Conservation (phyloP, 2,888 invertebrate genomes). For the Cataglyphis livida region DNA sequence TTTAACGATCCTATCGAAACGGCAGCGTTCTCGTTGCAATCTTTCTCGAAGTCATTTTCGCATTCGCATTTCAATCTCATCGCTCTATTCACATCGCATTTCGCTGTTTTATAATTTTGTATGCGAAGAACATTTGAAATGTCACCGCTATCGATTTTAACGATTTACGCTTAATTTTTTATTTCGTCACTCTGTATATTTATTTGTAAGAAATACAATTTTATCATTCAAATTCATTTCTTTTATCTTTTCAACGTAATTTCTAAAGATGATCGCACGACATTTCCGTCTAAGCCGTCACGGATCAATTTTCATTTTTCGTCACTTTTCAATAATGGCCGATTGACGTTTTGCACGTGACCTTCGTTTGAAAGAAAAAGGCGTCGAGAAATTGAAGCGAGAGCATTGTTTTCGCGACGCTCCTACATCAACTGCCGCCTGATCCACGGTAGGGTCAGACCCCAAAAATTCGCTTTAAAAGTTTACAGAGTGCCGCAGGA, state of each 20-base stretch:
- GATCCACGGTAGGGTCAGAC: constrained; percentile 60
- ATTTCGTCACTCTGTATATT: not conserved
- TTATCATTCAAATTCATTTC: not conserved
- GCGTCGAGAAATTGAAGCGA: not conserved
- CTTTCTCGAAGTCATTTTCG: constrained; percentile 63
- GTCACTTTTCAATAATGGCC: not conserved
- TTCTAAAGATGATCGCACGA: not conserved
- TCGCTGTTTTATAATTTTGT: constrained; percentile 59
- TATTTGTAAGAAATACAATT: not conserved
- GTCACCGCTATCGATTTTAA: not conserved
- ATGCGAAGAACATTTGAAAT: constrained; percentile 22
- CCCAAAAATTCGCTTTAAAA: constrained; percentile 68
- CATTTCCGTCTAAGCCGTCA: not conserved
- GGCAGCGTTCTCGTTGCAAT: constrained; percentile 52
- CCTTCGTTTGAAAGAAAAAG: not conserved
- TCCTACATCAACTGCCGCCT: constrained; percentile 53
- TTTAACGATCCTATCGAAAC: constrained; percentile 75
- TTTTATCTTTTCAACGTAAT: not conserved
- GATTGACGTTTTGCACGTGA: constrained; percentile 54
- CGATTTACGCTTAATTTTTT: not conserved
- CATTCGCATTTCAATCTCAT: constrained; percentile 53
- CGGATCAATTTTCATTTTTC: constrained; percentile 31
- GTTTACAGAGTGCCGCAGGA: constrained; percentile 65
- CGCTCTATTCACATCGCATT: constrained; percentile 65
- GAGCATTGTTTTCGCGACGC: constrained; percentile 58